Evolutionary conservation across 1,140 invertebrate genomes (phyloP).

Genomic region (Sitodiplosis mosellana): DNA sequence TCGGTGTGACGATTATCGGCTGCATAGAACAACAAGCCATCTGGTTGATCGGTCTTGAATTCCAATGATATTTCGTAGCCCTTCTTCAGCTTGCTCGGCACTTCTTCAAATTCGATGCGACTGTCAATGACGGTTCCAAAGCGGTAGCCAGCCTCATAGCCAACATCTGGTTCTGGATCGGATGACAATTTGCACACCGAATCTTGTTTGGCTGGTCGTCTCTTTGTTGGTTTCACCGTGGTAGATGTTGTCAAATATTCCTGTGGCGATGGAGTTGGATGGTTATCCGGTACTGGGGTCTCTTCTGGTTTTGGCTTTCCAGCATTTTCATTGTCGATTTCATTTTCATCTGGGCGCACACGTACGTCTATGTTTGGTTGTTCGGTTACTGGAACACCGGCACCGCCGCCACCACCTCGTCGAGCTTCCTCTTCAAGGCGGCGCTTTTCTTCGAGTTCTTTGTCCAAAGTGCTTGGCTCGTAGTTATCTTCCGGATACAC

Average conservation of each 20-base stretch:
- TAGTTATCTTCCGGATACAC: not conserved
- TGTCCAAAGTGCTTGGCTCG: constrained; percentile 2
- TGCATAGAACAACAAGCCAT: constrained; percentile 74
- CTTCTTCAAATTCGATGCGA: constrained; percentile 45
- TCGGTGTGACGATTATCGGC: constrained; percentile 45
- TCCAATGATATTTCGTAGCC: constrained; percentile 59
- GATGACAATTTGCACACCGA: constrained; percentile 30
- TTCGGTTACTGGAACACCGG: too few relatives aligned
- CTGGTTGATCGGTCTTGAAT: constrained; percentile 54
- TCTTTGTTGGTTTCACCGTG: constrained; percentile 1
- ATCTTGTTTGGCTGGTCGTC: constrained; percentile 10
- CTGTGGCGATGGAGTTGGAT: too few relatives aligned
- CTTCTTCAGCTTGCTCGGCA: constrained; percentile 39
- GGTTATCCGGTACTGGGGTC: too few relatives aligned
- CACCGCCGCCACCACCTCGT: constrained; percentile 5
- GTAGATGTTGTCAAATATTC: not conserved
- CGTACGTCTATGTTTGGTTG: too few relatives aligned
- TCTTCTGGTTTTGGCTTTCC: too few relatives aligned
- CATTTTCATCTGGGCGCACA: too few relatives aligned
- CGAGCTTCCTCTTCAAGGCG: constrained; percentile 7
- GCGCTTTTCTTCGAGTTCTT: constrained; percentile 13
- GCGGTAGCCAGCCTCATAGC: constrained; percentile 19
- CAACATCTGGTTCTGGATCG: constrained; percentile 18
- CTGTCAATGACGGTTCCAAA: constrained; percentile 47
- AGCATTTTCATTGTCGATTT: too few relatives aligned